Conservation (phyloP, 2,113 vertebrate species). For the Theristicus caerulescens region DNA sequence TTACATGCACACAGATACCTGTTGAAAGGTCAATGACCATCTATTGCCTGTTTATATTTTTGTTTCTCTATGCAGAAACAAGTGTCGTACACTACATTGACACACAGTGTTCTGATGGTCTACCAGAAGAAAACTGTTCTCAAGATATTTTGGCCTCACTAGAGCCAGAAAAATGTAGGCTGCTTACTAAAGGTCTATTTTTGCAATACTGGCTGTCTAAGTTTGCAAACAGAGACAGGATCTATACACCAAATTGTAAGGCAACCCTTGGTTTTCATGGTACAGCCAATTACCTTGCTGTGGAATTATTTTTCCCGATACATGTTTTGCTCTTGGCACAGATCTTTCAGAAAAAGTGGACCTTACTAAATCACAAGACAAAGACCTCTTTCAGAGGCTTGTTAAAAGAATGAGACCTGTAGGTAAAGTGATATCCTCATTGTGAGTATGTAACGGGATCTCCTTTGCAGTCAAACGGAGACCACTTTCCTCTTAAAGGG, state of each 20-base stretch:
- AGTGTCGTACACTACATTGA: neutral
- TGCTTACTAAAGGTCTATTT: neutral
- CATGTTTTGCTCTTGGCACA: neutral
- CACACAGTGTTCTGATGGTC: neutral
- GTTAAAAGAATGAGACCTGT: conserved; percentile 34
- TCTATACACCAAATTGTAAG: neutral
- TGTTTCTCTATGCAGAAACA: neutral
- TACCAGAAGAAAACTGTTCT: neutral
- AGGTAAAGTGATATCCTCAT: conserved; percentile 47
- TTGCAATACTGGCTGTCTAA: neutral
- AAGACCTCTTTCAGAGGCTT: conserved; percentile 38
- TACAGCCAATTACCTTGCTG: neutral
- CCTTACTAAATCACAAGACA: conserved; percentile 24
- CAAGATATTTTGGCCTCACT: neutral
- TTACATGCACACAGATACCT: neutral
- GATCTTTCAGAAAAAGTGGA: neutral
- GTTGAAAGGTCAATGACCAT: neutral
- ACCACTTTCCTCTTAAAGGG: conserved; percentile 24
- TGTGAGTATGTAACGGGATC: conserved; percentile 39
- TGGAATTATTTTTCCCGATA: neutral
- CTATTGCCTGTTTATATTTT: neutral
- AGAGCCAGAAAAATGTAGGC: neutral
- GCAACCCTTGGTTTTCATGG: neutral
- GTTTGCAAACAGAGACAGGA: neutral
- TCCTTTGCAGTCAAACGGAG: neutral